phyloP scores from a whole-genome alignment of 2,888 invertebrate species.

The Parthenolecanium corni region DNA sequence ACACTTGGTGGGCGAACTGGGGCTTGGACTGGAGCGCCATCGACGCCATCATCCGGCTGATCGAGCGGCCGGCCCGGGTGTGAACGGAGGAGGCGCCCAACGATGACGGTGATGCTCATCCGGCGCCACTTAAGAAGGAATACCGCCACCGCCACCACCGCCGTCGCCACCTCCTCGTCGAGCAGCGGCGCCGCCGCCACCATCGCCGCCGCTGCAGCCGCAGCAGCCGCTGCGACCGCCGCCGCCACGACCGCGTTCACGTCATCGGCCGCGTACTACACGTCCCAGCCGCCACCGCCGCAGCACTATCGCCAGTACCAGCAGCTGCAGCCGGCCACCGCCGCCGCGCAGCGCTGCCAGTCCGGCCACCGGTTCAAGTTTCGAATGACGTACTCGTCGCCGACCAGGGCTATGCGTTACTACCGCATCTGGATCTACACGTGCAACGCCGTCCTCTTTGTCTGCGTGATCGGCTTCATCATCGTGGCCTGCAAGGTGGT shows the following conservation, averaged over 20 bases:
- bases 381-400: slow-evolving; percentile 35
- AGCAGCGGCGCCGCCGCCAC: slow-evolving; percentile 41
- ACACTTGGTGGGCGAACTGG: no score
- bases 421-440: slow-evolving; percentile 87
- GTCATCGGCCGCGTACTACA: slow-evolving; percentile 32
- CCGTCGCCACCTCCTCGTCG: slow-evolving; percentile 39
- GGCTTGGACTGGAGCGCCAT: no score
- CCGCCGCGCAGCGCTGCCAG: neutral
- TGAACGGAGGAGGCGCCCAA: slow-evolving; percentile 26
- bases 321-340: slow-evolving; percentile 2
- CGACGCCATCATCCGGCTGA: no score
- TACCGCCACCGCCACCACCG: slow-evolving; percentile 34
- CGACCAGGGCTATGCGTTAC: slow-evolving; percentile 53
- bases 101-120: slow-evolving; percentile 33
- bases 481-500: slow-evolving; percentile 35
- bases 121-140: slow-evolving; percentile 31
- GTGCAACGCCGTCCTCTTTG: slow-evolving; percentile 76
- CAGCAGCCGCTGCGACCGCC: no score
- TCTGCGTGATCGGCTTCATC: slow-evolving; percentile 55
- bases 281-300: neutral
- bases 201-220: slow-evolving; percentile 9
- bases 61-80: no score
- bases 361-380: slow-evolving; percentile 23
- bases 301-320: no score
- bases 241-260: slow-evolving; percentile 31